Base-by-base conservation (phyloP, 2,888 invertebrate species). In the Xestia ashworthii region DNA sequence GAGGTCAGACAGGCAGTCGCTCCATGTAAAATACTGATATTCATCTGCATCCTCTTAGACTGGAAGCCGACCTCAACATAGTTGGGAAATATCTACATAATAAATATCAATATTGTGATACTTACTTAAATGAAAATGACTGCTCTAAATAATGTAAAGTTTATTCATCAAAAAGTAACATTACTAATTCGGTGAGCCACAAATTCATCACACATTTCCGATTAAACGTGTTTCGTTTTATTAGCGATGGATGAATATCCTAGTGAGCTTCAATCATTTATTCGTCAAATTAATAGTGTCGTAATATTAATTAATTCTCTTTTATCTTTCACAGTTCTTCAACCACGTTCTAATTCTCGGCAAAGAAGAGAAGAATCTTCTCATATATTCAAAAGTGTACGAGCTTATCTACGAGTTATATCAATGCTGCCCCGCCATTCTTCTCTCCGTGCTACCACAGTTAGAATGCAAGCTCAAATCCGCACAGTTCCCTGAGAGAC, bases 371-470 rank as follows among this genome's bases (percentile, higher is more conserved):
- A 98, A 98, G 90, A 98, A 97, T 83, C 97, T 98, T 71, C 97
- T 98, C 84, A 98, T 99, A 89, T 98, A 98, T 91, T 97, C 97
- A 69, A 98, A 99, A 97, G 98, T 99, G 58, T 99, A 99, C 95
- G 99, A 99, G 95, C 97, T 99, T 84, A 99, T 99, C 86, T 99
- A 99, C 93, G 99, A 99, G 95, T 96, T 99, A 88, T 99, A 99
- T 95, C 98, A 98, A 92, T 99, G 99, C 89, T 98, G 99, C 91
- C 98, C 99, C 0, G 97, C 98, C 88, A 98, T 99, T 60, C 96
- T 99, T 76, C 95, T 98, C 65, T 98, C 99, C 9, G 99, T 99
- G 38, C 96, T 99, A 82, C 99, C 99, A 0, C 99, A 99, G 93
- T 96, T 99, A 71, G 99, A 99, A 93, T 99, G 99, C 95, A 99